These are phyloP conservation scores for Budorcas taxicolor DNA, from an alignment of 2,113 vertebrate genomes.

Conservation along the genomic window DNA sequence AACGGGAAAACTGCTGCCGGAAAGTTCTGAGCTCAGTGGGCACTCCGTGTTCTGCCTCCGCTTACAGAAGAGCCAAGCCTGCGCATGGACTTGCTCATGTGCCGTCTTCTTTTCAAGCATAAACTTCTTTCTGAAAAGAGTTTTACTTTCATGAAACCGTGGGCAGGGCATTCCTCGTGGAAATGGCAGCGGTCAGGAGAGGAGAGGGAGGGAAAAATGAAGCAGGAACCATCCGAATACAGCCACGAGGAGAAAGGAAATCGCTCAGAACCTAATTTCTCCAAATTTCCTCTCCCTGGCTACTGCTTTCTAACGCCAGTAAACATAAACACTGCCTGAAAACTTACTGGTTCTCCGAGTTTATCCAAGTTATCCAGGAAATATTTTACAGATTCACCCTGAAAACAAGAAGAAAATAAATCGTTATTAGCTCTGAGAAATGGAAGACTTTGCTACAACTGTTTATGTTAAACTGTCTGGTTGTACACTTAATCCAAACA, in stretches of 20 bases:
- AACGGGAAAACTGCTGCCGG: background rate
- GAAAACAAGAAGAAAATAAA: slow-evolving; percentile 73
- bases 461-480: slow-evolving; percentile 62
- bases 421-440: slow-evolving; percentile 46
- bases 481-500: slow-evolving; percentile 48
- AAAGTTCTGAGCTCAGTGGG: background rate
- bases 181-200: background rate
- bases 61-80: background rate
- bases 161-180: background rate
- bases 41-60: background rate
- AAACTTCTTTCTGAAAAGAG: background rate
- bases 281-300: background rate
- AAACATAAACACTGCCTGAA: slow-evolving; percentile 39
- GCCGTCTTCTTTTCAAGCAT: background rate
- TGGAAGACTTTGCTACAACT: background rate
- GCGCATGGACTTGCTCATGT: background rate
- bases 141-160: background rate
- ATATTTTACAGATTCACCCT: slow-evolving; percentile 99
- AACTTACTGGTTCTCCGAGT: slow-evolving; percentile 93
- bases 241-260: background rate
- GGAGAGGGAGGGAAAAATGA: background rate
- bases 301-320: background rate
- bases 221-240: background rate
- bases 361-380: slow-evolving; percentile 99
- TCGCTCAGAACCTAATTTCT: background rate